A percentile compares a stretch with the other conserved stretches of the same genome.
phyloP scores from a whole-genome alignment of 30 jellyfish, hydroid and myxozoan species.

The Chrysaora quinquecirrha region DNA sequence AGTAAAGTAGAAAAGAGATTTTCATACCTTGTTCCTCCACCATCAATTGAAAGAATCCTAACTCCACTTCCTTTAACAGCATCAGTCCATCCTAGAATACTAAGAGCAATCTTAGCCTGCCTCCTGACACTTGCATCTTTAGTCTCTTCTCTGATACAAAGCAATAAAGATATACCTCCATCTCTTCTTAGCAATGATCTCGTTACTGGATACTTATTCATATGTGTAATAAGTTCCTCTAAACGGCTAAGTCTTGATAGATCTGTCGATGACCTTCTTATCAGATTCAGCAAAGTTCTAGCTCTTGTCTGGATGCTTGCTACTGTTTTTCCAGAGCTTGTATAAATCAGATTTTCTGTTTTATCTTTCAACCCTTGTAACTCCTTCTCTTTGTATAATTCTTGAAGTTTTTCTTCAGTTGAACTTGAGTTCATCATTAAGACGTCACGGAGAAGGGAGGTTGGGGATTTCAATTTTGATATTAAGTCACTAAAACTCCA shows the following conservation, averaged over 20 bases:
- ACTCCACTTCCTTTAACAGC: constrained; percentile 78
- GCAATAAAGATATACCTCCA: constrained; percentile 49
- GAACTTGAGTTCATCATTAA: not conserved
- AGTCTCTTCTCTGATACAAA: constrained; percentile 32
- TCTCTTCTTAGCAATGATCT: constrained; percentile 57
- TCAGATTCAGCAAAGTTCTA: constrained; percentile 29
- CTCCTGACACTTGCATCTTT: constrained; percentile 34
- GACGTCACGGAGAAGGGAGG: not conserved
- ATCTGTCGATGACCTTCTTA: constrained; percentile 20
- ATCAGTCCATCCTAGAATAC: constrained; percentile 70
- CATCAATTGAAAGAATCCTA: constrained; percentile 73
- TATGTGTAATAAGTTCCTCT: constrained; percentile 40
- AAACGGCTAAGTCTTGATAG: constrained; percentile 17
- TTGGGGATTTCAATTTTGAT: not conserved
- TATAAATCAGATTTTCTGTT: not conserved
- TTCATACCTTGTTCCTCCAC: constrained; percentile 93
- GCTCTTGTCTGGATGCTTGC: constrained; percentile 79
- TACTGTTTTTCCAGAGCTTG: constrained; percentile 55
- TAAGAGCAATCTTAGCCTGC: constrained; percentile 55
- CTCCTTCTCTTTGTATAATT: not conserved
- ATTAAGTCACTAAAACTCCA: not conserved
- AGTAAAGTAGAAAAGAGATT: too few relatives aligned
- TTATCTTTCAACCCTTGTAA: not conserved
- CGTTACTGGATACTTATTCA: constrained; percentile 70
- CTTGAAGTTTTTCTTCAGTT: not conserved